These are phyloP conservation scores for Echinops telfairi DNA, from an alignment of 2,113 vertebrate species.

Conservation along the genomic window DNA sequence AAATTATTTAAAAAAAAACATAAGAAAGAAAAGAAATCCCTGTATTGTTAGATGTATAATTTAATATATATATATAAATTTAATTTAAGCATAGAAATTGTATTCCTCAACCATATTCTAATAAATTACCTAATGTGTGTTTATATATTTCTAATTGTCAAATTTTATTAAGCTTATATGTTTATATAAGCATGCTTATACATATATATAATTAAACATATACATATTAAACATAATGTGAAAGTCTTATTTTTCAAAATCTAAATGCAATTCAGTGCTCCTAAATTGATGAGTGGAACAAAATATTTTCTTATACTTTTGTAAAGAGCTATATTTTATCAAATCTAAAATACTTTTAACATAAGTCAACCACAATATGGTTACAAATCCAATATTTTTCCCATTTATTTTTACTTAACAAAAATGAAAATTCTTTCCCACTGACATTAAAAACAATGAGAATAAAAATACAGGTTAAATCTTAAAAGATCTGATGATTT, in stretches of 20 bases:
- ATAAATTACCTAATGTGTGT: background rate
- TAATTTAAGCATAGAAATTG: constrained; percentile 1
- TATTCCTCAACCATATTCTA: constrained; percentile 14
- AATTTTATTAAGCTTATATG: constrained; percentile 16
- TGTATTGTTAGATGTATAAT: background rate
- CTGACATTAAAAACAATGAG: constrained; percentile 62
- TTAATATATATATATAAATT: background rate
- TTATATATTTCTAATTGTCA: background rate
- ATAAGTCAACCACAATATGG: constrained; percentile 59
- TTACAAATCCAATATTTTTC: constrained; percentile 70
- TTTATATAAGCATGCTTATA: background rate
- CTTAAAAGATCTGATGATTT: constrained; percentile 67
- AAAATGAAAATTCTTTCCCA: constrained; percentile 72
- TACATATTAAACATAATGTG: background rate
- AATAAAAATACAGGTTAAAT: constrained; percentile 71
- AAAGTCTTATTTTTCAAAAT: constrained; percentile 40
- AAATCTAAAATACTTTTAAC: constrained; percentile 74
- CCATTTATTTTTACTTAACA: constrained; percentile 58
- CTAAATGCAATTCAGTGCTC: constrained; percentile 16
- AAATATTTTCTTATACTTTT: constrained; percentile 39
- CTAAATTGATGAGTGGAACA: constrained; percentile 50
- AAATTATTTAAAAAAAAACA: no score
- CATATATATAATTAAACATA: background rate
- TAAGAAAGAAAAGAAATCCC: no score
- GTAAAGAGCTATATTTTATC: constrained; percentile 58